Base-by-base conservation (phyloP, 1,140 invertebrate genomes). In the Littorina saxatilis region DNA sequence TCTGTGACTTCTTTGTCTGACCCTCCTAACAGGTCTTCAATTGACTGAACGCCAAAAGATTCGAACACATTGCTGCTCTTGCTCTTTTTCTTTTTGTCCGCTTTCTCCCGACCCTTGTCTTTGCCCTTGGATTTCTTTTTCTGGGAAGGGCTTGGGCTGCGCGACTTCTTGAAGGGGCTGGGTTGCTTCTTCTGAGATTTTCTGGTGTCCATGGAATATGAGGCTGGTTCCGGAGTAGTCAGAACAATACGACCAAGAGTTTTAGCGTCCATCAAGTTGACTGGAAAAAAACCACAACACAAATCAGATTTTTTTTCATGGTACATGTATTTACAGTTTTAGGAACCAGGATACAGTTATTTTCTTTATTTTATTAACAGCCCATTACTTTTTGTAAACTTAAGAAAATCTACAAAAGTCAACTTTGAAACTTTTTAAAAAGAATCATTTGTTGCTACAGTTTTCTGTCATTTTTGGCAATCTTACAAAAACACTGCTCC, bases 221-320 rank as follows among this genome's bases (percentile, higher is more conserved):
- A 75, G 32, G 52, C 32, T 68, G n/a, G 32, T 52, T 66, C 43
- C 37, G 72, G 70, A 29, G 43, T 68, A 52, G n/a, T 47, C 13
- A 47, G 47, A 23, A 74, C 55, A 17, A 58, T 39, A 23, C 58
- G 74, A 17, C 39, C 43, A 37, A 82, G 66, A 23, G 76, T 75
- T 3, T 50, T 29, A 7, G 72, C 82, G 50, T 83, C 82, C 78
- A 79, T 76, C 17, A 83, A 29, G 55, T 83, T 83, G 27, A 83
- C 82, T 83, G 77, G 3, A 63, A 50, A 32, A 27, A 63, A 20
- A 66, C 50, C 27, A 40, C 29, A 27, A 80, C 0, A 75, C 5
- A 32, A n/a, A n/a, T n/a, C n/a, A n/a, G n/a, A n/a, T n/a, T n/a
- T n/a, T n/a, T n/a, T n/a, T n/a, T n/a, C n/a, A n/a, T n/a, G n/a